Evolutionary conservation across 2,888 invertebrate species (phyloP), one percentile per base, ranked within the genome.

Genomic region (Oscheius onirici): DNA sequence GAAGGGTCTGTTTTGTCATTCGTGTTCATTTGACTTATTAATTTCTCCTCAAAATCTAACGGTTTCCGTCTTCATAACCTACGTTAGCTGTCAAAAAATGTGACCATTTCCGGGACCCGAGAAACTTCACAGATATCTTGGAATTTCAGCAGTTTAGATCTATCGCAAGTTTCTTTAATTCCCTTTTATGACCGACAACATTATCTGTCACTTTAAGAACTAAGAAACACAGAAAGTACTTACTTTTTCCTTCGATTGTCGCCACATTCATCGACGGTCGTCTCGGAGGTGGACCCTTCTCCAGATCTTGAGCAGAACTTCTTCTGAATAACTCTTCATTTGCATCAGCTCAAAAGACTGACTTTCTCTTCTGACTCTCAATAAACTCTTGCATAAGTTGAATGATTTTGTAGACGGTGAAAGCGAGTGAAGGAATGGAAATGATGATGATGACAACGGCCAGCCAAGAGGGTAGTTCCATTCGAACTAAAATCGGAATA

Each of bases 381-480:
- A 6, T 15, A 17, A 40, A 15, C 15, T 22, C 20, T n/a, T 13
- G 58, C n/a, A 20, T 11, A 58, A 20, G 13, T 40, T 41, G 58
- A 40, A 40, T 15, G 26, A 52, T 6, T 22, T 58, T 40, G 58
- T 41, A 58, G 58, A 41, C 8, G 15, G 58, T 58, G 17, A 58
- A 58, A 6, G 58, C 58, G 1, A 58, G 20, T 3, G 58, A n/a
- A 40, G 58, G 58, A 2, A 58, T 40, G 8, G 58, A 58, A 20
- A 58, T 22, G 17, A 43, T 41, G 24, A 58, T 58, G 8, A 58
- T 22, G 41, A 22, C 17, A 2, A 58, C 58, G 13, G 24, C 58
- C 11, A 58, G 41, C 58, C 58, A 58, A 6, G 58, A n/a, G 8
- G 58, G 58, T n/a, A 58, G 41, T 22, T 58, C 58, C 58, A 58